These are phyloP conservation scores for Lycocerus yunnanus DNA, from an alignment of 2,888 invertebrate species.

Conservation along the genomic window DNA sequence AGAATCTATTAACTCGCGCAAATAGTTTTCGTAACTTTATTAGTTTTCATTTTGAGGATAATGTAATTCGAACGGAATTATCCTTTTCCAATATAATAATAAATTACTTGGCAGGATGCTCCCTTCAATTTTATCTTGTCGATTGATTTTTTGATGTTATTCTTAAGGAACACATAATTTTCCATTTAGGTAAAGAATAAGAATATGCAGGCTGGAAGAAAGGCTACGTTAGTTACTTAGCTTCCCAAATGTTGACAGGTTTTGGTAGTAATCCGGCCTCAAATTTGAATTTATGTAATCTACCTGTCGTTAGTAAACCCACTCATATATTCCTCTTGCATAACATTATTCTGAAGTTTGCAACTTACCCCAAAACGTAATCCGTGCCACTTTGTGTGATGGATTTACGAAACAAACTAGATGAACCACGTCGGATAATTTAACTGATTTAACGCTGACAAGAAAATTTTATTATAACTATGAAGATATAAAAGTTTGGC, in stretches of 20 bases:
- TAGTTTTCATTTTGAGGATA: background rate
- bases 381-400: slow-evolving; percentile 3
- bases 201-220: background rate
- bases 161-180: background rate
- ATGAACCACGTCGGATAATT: background rate
- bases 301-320: slow-evolving; percentile 10
- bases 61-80: background rate
- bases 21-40: background rate
- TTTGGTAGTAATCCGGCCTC: slow-evolving; percentile 3
- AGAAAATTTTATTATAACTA: background rate
- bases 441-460: background rate
- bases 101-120: background rate
- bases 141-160: background rate
- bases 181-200: background rate
- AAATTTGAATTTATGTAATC: slow-evolving; percentile 13
- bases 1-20: background rate
- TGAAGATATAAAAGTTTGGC: background rate
- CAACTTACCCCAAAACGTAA: background rate
- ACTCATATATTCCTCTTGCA: slow-evolving; percentile 10
- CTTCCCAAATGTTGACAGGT: slow-evolving; percentile 1
- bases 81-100: background rate
- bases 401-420: slow-evolving; percentile 2
- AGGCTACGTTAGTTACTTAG: background rate
- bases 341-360: slow-evolving; percentile 11
- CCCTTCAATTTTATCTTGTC: background rate